phyloP scores from a whole-genome alignment of 2,113 vertebrate genomes.

The Tiliqua scincoides region DNA sequence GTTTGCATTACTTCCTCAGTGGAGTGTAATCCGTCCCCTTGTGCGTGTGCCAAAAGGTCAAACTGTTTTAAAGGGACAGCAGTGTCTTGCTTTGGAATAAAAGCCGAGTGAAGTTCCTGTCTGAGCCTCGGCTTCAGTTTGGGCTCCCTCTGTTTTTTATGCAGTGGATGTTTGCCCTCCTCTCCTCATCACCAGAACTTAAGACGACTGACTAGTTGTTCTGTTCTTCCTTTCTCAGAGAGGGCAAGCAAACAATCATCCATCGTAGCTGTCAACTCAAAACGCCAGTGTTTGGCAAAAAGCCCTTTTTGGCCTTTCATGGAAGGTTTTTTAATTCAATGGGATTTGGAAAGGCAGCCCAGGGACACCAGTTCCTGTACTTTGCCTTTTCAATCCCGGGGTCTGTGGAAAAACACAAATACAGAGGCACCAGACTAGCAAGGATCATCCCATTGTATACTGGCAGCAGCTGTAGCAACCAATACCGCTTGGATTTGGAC shows the following conservation, averaged over 20 bases:
- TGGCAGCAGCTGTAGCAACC: constrained; percentile 27
- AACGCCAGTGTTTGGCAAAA: constrained; percentile 52
- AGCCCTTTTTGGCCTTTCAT: constrained; percentile 34
- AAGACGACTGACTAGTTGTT: not conserved
- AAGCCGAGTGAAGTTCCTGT: constrained; percentile 6
- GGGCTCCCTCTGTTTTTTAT: accelerated
- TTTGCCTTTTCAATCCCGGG: constrained; percentile 33
- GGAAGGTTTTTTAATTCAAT: constrained; percentile 19
- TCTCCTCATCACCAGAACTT: constrained; percentile 3
- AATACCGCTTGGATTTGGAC: constrained; percentile 28
- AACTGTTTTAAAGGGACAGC: constrained; percentile 58
- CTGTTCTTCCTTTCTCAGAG: constrained; percentile 33
- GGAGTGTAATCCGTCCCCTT: constrained; percentile 58
- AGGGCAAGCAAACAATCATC: constrained; percentile 25
- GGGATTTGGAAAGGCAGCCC: constrained; percentile 11
- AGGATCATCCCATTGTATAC: not conserved
- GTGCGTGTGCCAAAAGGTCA: constrained; percentile 53
- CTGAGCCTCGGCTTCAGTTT: not conserved
- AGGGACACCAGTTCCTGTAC: constrained; percentile 36
- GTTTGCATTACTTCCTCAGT: constrained; percentile 73
- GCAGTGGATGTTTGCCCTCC: not conserved
- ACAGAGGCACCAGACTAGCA: not conserved
- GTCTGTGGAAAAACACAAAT: constrained; percentile 27
- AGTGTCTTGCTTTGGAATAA: constrained; percentile 39
- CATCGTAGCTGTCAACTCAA: constrained; percentile 13